These are phyloP conservation scores for Trialeurodes vaporariorum DNA, from an alignment of 1,140 invertebrate genomes.

Conservation along the genomic window DNA sequence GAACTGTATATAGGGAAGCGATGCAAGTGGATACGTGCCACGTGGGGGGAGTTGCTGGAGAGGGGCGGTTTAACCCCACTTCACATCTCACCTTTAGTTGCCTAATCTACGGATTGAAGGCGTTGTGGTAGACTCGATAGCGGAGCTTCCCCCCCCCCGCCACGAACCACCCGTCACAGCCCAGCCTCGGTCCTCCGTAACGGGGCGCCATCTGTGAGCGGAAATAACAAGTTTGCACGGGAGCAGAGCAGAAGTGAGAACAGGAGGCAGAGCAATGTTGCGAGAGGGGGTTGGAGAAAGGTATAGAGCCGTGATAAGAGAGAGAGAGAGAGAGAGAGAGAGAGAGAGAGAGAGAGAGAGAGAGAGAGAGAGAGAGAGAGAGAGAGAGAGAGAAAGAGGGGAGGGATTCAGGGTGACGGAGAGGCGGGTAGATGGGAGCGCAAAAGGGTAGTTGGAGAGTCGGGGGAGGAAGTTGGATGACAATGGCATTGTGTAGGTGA, in stretches of 20 bases:
- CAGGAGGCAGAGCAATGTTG: background rate
- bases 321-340: background rate
- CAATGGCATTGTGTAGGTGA: too few species aligned
- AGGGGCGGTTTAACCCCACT: background rate
- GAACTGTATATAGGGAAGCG: too few species aligned
- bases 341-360: background rate
- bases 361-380: background rate
- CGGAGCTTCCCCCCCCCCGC: background rate
- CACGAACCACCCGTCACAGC: too few species aligned
- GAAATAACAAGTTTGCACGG: slow-evolving; percentile 1
- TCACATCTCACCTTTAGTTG: background rate
- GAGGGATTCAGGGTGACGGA: background rate
- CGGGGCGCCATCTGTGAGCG: background rate
- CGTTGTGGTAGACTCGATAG: too few species aligned
- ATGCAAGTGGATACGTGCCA: too few species aligned
- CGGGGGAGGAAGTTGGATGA: too few species aligned
- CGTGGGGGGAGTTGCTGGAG: too few species aligned
- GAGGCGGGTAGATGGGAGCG: too few species aligned
- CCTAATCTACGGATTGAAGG: background rate
- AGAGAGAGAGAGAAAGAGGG: background rate
- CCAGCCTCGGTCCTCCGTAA: background rate
- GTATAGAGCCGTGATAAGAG: background rate
- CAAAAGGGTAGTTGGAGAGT: too few species aligned
- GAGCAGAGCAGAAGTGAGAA: background rate
- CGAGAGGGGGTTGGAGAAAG: background rate